Base-by-base conservation (phyloP, 2,888 invertebrate species). In the Amblyjoppa fuscipennis region DNA sequence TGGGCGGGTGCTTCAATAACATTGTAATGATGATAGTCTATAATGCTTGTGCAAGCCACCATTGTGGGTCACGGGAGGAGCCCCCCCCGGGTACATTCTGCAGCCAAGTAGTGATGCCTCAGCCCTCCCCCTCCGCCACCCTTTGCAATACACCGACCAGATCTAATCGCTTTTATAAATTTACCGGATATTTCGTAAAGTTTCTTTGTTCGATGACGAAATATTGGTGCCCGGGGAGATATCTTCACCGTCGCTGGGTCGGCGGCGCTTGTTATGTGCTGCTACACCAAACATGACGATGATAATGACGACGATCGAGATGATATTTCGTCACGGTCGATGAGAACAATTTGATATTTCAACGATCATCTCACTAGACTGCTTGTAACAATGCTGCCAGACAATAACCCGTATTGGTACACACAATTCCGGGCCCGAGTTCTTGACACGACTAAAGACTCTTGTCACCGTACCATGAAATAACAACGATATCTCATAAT, bases 321-420 rank as follows among this genome's bases (percentile, higher is more conserved):
- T 53, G 71, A 86, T 81, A 86, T 87, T 86, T 87, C 88, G 81
- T 82, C 88, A 88, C 64, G 74, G 83, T 76, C 86, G 87, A 88
- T 88, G 88, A 87, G 87, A 88, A 88, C 86, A 87, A 88, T 88
- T 86, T 88, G 81, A 88, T 88, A 88, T 88, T 88, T 87, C 83
- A 75, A 80, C 61, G 77, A 66, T 84, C 77, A 76, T 85, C 81
- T 84, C 77, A 34, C 61, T 1, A 31, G 51, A 61, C 31, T 25
- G 28, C 74, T 70, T 59, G 61, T 45, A 45, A 38, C 11, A 53
- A 71, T 41, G 31, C 76, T 49, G 20, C 56, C 3, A 53, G 9
- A 70, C 25, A 45, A 53, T 56, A 45, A 71, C 34, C 13, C 13
- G 61, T 64, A 34, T 64, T 64, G 34, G 16, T 64, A 31, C 31